Evolutionary conservation across 2,888 invertebrate species (phyloP).

Genomic region (Pyrgus malvae): DNA sequence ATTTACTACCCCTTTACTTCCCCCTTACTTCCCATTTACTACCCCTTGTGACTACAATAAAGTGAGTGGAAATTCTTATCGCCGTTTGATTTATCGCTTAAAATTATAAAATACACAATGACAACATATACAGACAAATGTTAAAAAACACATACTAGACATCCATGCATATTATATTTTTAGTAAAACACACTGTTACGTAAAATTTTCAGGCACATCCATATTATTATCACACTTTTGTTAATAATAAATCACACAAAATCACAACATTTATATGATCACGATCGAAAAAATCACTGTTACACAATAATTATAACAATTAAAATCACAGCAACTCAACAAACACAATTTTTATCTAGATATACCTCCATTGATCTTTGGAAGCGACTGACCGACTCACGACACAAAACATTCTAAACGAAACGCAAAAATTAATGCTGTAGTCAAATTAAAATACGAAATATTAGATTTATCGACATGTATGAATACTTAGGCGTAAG

Average conservation of each 20-base stretch:
- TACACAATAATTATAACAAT: neutral
- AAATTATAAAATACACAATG: neutral
- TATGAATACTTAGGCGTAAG: too few species aligned
- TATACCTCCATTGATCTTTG: slow-evolving; percentile 10
- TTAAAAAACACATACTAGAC: slow-evolving; percentile 15
- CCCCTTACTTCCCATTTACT: too few species aligned
- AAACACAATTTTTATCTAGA: slow-evolving; percentile 1
- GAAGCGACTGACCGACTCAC: neutral
- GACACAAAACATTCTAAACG: neutral
- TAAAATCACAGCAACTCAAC: neutral
- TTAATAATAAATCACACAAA: neutral
- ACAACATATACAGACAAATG: neutral
- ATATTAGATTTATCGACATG: too few species aligned
- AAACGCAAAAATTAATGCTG: neutral
- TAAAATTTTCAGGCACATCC: slow-evolving; percentile 7
- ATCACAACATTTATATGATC: too few species aligned
- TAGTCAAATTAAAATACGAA: neutral
- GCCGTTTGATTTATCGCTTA: neutral
- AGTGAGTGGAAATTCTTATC: too few species aligned
- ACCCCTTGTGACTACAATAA: too few species aligned
- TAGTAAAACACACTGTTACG: slow-evolving; percentile 2
- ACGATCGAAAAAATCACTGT: too few species aligned
- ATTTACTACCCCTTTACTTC: too few species aligned
- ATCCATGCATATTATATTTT: slow-evolving; percentile 19
- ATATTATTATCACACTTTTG: neutral